Base-by-base conservation (phyloP, 1,140 invertebrate genomes). In the Plectrocnemia conspersa region DNA sequence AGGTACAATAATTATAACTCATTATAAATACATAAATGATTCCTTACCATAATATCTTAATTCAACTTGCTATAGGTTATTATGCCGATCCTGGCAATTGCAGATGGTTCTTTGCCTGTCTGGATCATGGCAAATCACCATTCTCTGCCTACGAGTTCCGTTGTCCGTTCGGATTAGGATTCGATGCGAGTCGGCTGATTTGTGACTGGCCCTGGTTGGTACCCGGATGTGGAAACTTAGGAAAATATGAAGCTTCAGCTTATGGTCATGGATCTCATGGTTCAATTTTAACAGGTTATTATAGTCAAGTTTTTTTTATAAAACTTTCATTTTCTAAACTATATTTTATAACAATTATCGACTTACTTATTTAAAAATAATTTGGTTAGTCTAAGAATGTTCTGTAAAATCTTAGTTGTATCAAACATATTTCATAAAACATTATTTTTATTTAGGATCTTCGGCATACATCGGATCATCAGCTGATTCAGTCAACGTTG, bases 181-280 rank as follows among this genome's bases (percentile, higher is more conserved):
- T 89, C 65, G 86, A 91, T 63, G 83, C 86, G 52, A 68, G 76
- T 11, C 78, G 79, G 21, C 70, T 87, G 1, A 72, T 83, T 33
- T 91, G 89, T 63, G 86, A 90, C 66, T 91, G 88, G 88, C 84
- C 86, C 0, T 90, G 87, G 86, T 65, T 86, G 32, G 86, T 89
- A 3, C 78, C 81, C 0, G 78, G 75, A 35, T 90, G 87, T 64
- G 79, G 77, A 2, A 72, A 67, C 38, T 72, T 74, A 33, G 73
- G 62, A 7, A 63, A 72, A 64, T 76, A 76, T 55, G 74, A 76
- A 52, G 68, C 72, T 2, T 67, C 72, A 35, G 70, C 68, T 0
- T 63, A 71, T 45, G 74, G 74, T 0, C 74, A 67, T 59, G 72
- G 70, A 16, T 66, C 64, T 29, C n/a, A n/a, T n/a, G n/a, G n/a